Conservation (phyloP, 2,797 vertebrate genomes). For the Amphiprion clarkii region DNA sequence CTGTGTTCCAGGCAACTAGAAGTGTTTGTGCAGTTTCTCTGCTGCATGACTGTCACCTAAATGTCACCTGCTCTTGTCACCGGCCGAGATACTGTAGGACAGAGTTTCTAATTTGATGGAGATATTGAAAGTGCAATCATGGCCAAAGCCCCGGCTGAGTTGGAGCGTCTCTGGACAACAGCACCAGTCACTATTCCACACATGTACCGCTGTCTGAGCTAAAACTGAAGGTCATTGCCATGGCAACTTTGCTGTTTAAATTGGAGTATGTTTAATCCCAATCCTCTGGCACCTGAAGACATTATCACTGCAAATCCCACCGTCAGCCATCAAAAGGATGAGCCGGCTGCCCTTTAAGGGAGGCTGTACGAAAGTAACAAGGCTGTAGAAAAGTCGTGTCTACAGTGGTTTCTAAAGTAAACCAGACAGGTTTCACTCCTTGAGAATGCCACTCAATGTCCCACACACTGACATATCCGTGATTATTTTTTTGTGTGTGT, state of each 20-base stretch:
- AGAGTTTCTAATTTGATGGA: constrained; percentile 63
- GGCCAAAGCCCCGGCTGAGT: constrained; percentile 46
- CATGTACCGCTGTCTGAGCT: constrained; percentile 50
- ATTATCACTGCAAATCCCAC: constrained; percentile 83
- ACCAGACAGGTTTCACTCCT: constrained; percentile 52
- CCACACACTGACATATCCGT: constrained; percentile 23
- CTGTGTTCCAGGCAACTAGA: constrained; percentile 60
- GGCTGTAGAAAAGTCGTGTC: constrained; percentile 44
- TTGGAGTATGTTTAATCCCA: constrained; percentile 82
- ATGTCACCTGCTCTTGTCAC: constrained; percentile 49
- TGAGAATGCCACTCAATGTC: constrained; percentile 58
- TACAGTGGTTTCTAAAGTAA: constrained; percentile 50
- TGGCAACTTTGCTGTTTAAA: constrained; percentile 82
- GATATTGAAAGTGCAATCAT: constrained; percentile 71
- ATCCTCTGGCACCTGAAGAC: constrained; percentile 82
- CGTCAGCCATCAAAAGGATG: constrained; percentile 77
- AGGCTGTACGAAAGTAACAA: constrained; percentile 51
- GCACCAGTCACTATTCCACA: constrained; percentile 47
- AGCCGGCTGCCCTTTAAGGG: constrained; percentile 80
- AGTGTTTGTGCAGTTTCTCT: constrained; percentile 1
- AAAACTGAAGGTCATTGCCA: constrained; percentile 84
- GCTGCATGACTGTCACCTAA: constrained; percentile 16
- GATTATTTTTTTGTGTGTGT: constrained; percentile 30
- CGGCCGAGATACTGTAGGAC: constrained; percentile 21
- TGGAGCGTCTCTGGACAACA: constrained; percentile 63